phyloP scores from a whole-genome alignment of 64 coral and sea anemone species.

The Astreopora myriophthalma region DNA sequence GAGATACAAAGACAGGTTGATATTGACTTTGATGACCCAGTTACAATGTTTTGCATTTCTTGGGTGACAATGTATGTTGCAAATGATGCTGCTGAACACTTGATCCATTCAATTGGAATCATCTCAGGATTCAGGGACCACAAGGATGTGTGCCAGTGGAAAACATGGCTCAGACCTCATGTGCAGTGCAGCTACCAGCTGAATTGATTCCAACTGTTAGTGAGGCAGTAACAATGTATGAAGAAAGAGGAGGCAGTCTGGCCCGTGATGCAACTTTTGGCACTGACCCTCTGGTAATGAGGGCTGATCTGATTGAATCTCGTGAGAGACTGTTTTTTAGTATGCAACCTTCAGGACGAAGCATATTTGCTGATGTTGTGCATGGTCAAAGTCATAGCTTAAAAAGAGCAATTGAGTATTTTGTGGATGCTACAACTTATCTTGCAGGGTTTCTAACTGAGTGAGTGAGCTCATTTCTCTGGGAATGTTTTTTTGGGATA shows the following conservation, averaged over 20 bases:
- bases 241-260: slow-evolving; percentile 50
- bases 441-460: slow-evolving; percentile 35
- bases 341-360: slow-evolving; percentile 42
- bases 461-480: background rate
- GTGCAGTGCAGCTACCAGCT: slow-evolving; percentile 2
- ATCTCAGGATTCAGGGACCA: slow-evolving; percentile 32
- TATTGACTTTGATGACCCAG: slow-evolving; percentile 27
- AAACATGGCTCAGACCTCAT: slow-evolving; percentile 43
- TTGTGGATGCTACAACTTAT: slow-evolving; percentile 19
- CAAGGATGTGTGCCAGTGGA: slow-evolving; percentile 30
- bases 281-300: slow-evolving; percentile 15
- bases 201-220: slow-evolving; percentile 32
- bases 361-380: slow-evolving; percentile 57
- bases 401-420: slow-evolving; percentile 26
- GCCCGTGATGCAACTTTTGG: slow-evolving; percentile 40
- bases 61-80: slow-evolving; percentile 60
- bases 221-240: slow-evolving; percentile 54
- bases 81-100: slow-evolving; percentile 13
- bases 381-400: slow-evolving; percentile 31
- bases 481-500: too few species aligned
- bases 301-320: background rate
- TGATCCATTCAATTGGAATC: slow-evolving; percentile 51
- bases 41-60: slow-evolving; percentile 32
- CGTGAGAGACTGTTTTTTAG: too few species aligned
- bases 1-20: slow-evolving; percentile 38